Conservation (phyloP, 1,140 invertebrate genomes). For the Paralvinella palmiformis region DNA sequence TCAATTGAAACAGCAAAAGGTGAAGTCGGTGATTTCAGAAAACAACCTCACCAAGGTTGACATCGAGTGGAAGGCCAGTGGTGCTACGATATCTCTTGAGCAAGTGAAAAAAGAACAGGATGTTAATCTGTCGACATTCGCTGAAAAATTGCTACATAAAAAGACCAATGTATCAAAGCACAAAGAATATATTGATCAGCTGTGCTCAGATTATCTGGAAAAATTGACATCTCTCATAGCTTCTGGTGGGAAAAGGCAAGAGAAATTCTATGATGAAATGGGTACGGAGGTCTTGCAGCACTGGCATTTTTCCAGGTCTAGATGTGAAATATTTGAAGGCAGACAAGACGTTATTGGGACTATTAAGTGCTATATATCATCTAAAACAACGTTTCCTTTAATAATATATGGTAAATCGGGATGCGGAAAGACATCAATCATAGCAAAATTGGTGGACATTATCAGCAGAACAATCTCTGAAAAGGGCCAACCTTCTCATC, state of each 20-base stretch:
- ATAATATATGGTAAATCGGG: not conserved
- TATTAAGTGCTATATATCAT: not conserved
- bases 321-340: slow-evolving; percentile 5
- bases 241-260: not conserved
- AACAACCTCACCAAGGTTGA: not conserved
- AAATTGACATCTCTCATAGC: not conserved
- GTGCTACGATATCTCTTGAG: not conserved
- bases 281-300: not conserved
- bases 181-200: not conserved
- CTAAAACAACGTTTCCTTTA: not conserved
- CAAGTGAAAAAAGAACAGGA: not conserved
- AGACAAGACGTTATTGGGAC: not conserved
- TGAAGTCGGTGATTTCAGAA: not conserved
- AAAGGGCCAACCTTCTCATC: not conserved
- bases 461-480: not conserved
- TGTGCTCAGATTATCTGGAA: not conserved
- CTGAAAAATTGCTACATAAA: too few relatives aligned
- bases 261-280: not conserved
- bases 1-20: not conserved
- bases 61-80: not conserved
- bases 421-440: slow-evolving; percentile 1
- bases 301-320: not conserved
- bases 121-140: not conserved
- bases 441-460: not conserved
- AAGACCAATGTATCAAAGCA: too few relatives aligned